phyloP scores from a whole-genome alignment of 2,797 vertebrate species.

The Oryzias sinensis region DNA sequence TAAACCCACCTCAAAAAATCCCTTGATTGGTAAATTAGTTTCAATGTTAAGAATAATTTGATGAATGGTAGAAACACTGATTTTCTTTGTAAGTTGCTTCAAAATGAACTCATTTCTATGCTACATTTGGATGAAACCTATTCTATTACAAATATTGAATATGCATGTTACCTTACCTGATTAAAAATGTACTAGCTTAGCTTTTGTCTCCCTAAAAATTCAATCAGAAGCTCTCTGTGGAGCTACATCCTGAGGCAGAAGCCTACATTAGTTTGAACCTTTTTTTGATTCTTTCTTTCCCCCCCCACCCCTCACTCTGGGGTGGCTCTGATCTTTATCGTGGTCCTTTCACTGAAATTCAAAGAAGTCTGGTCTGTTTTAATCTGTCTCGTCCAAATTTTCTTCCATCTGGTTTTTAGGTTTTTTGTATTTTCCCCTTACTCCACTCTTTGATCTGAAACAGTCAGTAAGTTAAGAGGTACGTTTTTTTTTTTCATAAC shows the following conservation, averaged over 20 bases:
- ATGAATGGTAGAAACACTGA: background rate
- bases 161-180: background rate
- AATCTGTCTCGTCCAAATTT: conserved; percentile 44
- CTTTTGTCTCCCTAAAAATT: conserved; percentile 15
- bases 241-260: conserved; percentile 20
- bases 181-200: conserved; percentile 6
- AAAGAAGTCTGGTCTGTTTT: conserved; percentile 37
- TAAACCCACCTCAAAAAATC: background rate
- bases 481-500: conserved; percentile 39
- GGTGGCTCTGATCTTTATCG: conserved; percentile 59
- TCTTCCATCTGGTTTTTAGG: conserved; percentile 45
- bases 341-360: conserved; percentile 49
- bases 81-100: background rate
- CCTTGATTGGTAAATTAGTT: background rate
- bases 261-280: conserved; percentile 23
- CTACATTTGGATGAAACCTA: background rate
- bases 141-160: background rate
- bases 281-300: conserved; percentile 27
- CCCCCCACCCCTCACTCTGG: background rate
- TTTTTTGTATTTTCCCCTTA: conserved; percentile 20
- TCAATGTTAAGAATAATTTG: background rate
- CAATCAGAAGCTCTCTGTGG: conserved; percentile 8
- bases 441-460: conserved; percentile 56
- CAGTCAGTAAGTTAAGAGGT: conserved; percentile 62
- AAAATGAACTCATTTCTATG: background rate